These are phyloP conservation scores for Physeter macrocephalus DNA, from an alignment of 2,113 vertebrate species.

Conservation along the genomic window DNA sequence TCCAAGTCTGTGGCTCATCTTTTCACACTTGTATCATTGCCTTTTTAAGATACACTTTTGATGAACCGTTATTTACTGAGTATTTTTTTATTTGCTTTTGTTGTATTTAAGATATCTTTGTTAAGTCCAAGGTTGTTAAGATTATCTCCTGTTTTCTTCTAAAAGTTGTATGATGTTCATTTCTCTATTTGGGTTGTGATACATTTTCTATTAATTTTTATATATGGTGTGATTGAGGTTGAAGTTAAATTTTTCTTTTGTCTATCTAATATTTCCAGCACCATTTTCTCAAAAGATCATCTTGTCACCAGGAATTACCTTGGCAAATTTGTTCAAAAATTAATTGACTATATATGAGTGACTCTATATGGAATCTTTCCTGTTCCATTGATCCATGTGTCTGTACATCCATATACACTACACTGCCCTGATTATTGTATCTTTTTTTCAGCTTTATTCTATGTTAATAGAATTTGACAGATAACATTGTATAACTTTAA, in stretches of 20 bases:
- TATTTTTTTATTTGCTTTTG: background rate
- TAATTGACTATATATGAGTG: background rate
- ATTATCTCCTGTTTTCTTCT: background rate
- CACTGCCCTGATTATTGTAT: background rate
- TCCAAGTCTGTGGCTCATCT: background rate
- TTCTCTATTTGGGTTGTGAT: background rate
- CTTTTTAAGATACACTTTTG: background rate
- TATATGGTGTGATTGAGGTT: background rate
- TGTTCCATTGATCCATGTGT: background rate
- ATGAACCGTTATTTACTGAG: background rate
- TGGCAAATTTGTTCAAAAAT: background rate
- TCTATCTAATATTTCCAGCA: background rate
- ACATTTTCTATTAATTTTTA: background rate
- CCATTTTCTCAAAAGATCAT: background rate
- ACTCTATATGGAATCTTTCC: background rate
- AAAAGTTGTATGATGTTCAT: background rate
- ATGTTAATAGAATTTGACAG: background rate
- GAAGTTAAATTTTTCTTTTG: background rate
- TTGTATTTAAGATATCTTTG: background rate
- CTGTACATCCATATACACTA: background rate
- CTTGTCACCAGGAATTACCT: background rate
- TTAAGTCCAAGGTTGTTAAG: background rate
- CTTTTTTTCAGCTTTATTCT: background rate
- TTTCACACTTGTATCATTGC: background rate
- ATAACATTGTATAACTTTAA: background rate